Evolutionary conservation across 35 echinoderm and acorn worm genomes (phyloP).

Genomic region (Ophioderma brevispina): DNA sequence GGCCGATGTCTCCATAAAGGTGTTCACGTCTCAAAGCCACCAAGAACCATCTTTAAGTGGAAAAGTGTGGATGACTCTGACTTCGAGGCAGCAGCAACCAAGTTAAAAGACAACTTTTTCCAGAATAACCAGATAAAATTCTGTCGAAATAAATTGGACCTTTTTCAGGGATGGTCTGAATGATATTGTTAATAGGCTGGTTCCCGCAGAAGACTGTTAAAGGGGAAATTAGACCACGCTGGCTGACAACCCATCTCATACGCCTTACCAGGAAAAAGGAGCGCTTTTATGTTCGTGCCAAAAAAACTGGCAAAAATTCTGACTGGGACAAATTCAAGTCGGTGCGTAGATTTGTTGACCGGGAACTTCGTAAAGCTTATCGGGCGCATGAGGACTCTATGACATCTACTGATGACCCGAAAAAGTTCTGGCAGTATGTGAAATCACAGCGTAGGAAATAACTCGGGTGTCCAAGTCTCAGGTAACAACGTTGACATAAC

Average conservation of each 20-base stretch:
- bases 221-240: constrained; percentile 23
- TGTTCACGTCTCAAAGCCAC: background rate
- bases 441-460: constrained; percentile 34
- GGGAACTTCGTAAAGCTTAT: background rate
- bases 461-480: background rate
- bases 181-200: background rate
- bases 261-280: constrained; percentile 29
- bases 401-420: no score
- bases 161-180: constrained; percentile 31
- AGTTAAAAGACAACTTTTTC: background rate
- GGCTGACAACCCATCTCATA: constrained; percentile 9
- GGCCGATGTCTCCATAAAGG: background rate
- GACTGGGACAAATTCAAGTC: constrained; percentile 14
- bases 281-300: constrained; percentile 25
- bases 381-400: background rate
- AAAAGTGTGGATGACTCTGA: constrained; percentile 8
- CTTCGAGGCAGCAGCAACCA: background rate
- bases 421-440: constrained; percentile 1
- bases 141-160: constrained; percentile 21
- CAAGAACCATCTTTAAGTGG: background rate
- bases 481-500: constrained; percentile 1
- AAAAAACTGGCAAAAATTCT: background rate
- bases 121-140: background rate
- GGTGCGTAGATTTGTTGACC: background rate
- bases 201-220: background rate